Conservation (phyloP, 2,113 vertebrate genomes). For the Pelobates fuscus region DNA sequence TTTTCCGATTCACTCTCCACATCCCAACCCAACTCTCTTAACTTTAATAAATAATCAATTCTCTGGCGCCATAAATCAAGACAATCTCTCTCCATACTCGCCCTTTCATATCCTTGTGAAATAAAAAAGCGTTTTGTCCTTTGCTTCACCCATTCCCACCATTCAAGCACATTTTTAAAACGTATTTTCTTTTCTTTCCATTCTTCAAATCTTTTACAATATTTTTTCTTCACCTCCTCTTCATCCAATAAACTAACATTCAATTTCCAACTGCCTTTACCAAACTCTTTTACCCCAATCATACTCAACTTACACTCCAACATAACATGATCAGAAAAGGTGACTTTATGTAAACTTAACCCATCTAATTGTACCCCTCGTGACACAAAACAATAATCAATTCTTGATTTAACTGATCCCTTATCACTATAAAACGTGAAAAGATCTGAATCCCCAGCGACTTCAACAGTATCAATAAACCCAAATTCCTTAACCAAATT, state of each 20-base stretch:
- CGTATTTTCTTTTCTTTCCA: not conserved
- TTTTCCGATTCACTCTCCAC: not conserved
- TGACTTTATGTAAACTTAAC: not conserved
- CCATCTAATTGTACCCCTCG: accelerated
- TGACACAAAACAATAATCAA: not conserved
- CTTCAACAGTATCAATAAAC: too few species aligned
- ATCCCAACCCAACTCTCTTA: not conserved
- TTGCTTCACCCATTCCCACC: slow-evolving; percentile 13
- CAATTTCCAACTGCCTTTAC: not conserved
- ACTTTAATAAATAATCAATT: not conserved
- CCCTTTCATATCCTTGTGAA: not conserved
- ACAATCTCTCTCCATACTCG: not conserved
- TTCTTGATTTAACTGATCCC: too few species aligned
- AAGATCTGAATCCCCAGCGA: too few species aligned
- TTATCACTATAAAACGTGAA: too few species aligned
- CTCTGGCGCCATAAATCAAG: not conserved
- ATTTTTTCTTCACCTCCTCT: not conserved
- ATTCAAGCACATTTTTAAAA: not conserved
- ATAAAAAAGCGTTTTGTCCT: not conserved
- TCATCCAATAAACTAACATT: not conserved
- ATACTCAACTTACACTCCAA: not conserved
- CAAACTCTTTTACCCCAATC: not conserved
- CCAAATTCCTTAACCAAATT: too few species aligned
- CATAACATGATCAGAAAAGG: not conserved
- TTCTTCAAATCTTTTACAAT: not conserved